Evolutionary conservation across 2,797 vertebrate genomes (phyloP).

Genomic region (Otus scops): DNA sequence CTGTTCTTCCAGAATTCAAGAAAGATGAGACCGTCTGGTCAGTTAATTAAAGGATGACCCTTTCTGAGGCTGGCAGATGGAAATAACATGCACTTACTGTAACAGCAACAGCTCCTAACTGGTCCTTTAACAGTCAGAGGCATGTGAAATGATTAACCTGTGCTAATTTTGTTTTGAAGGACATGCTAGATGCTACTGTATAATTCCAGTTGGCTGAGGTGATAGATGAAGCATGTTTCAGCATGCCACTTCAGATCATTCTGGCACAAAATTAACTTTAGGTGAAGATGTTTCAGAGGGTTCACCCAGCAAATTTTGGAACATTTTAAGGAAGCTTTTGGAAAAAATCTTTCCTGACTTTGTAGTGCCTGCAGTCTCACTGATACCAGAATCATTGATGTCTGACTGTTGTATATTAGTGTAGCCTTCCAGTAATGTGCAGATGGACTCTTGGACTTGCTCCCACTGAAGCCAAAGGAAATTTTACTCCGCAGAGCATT

Average conservation of each 20-base stretch:
- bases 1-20: background rate
- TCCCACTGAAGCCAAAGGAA: background rate
- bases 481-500: background rate
- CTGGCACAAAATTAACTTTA: background rate
- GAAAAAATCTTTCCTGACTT: background rate
- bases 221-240: background rate
- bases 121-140: background rate
- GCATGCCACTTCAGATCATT: background rate
- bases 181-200: background rate
- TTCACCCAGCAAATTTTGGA: background rate
- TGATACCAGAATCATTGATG: background rate
- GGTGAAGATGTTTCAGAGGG: background rate
- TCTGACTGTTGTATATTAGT: background rate
- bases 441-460: background rate
- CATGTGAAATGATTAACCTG: background rate
- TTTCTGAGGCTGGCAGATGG: background rate
- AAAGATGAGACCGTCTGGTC: background rate
- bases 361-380: background rate
- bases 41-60: background rate
- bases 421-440: background rate
- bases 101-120: background rate
- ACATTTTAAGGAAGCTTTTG: background rate
- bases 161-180: background rate
- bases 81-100: background rate
- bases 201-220: background rate